Evolutionary conservation across 2,797 vertebrate genomes (phyloP), one percentile per base, ranked within the genome.

Genomic region (Fistularia tabacaria): DNA sequence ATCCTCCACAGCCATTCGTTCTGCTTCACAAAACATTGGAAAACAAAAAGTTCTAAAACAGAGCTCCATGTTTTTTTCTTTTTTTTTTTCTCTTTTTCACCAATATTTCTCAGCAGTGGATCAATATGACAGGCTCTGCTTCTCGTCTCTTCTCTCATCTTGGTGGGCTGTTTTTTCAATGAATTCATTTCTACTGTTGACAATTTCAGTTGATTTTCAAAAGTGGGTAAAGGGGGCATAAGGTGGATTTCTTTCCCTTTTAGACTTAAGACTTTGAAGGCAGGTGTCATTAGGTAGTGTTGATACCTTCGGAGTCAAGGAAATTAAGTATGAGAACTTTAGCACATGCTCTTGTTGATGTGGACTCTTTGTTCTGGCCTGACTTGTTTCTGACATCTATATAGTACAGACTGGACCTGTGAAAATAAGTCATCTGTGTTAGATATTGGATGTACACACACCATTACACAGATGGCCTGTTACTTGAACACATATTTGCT

Each of bases 381-480:
- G 25, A 25, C 25, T 25, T 25, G 9, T 14, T 4, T 14, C 36
- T 50, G 42, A 40, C 46, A 44, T 25, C 14, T 9, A 40, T 8
- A 11, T 25, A 10, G 8, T 25, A 53, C 8, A n/a, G 7, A 11
- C 40, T 42, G 55, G 66, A 62, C 41, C 39, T 65, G 75, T 67
- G 70, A 79, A 64, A 73, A 59, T 41, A 4, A 25, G 25, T 25
- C 25, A 25, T 25, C 25, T 25, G 25, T 25, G 25, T 25, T 25
- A 2, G 25, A 25, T 25, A 66, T 40, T 14, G 12, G 36, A 57
- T 9, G 42, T 44, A 41, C 59, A 58, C 38, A 46, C 39, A 1
- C 50, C 14, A 7, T 3, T 7, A 9, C 38, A 64, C 78, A 81
- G 80, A 83, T 70, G 77, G 78, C 56, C 25, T 10, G 42, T 60